These are phyloP conservation scores for Pristionchus maxplancki DNA, from an alignment of 2,888 invertebrate genomes.

Conservation along the genomic window DNA sequence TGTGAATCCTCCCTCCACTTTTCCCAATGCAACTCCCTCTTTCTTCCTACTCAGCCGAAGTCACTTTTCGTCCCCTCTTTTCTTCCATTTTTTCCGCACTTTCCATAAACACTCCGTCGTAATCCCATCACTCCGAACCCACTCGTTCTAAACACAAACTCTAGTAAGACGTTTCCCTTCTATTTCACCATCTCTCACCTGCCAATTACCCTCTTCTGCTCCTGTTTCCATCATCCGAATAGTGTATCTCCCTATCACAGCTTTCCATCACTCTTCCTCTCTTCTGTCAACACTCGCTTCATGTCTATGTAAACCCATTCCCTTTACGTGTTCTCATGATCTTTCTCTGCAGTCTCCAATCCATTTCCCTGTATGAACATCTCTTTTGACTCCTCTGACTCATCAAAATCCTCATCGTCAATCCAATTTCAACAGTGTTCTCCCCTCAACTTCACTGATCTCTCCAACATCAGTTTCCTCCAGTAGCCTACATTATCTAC, in stretches of 20 bases:
- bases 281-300: constrained; percentile 23
- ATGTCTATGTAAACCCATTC: constrained; percentile 3
- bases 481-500: background rate
- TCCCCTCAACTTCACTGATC: background rate
- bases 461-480: background rate
- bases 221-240: background rate
- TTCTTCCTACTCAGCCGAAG: background rate
- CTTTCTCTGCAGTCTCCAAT: background rate
- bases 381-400: background rate
- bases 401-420: background rate
- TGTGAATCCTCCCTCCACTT: background rate
- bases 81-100: background rate
- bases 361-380: constrained; percentile 2
- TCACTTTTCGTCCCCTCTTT: constrained; percentile 3
- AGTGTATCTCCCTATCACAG: background rate
- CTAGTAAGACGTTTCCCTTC: background rate
- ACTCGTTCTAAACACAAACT: constrained; percentile 3
- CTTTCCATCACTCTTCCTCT: background rate
- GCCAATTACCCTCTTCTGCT: background rate
- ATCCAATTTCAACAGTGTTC: constrained; percentile 3
- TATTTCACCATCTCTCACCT: background rate
- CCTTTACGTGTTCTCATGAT: constrained; percentile 35
- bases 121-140: constrained; percentile 30
- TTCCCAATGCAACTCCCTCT: background rate
- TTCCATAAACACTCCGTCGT: constrained; percentile 43